Percentiles rank a stretch among this genome's conserved stretches.
Conservation (phyloP, 1,140 invertebrate genomes). For the Zaprionus africanus region DNA sequence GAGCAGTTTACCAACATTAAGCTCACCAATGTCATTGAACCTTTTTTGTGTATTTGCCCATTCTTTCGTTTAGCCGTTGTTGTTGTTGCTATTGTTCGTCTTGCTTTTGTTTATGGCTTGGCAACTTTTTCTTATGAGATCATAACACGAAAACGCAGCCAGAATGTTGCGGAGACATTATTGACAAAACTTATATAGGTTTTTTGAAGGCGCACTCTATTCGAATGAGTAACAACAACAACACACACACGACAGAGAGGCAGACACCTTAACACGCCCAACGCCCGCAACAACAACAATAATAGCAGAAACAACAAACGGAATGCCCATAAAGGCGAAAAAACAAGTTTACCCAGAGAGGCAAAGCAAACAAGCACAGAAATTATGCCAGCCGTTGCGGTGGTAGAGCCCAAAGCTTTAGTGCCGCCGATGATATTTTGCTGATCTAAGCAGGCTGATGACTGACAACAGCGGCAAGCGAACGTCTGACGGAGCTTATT, state of each 20-base stretch:
- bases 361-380: constrained; percentile 48
- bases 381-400: constrained; percentile 37
- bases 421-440: constrained; percentile 39
- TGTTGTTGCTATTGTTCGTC: constrained; percentile 31
- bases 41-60: constrained; percentile 41
- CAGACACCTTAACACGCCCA: constrained; percentile 45
- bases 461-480: constrained; percentile 41
- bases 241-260: constrained; percentile 1
- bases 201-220: constrained; percentile 29
- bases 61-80: constrained; percentile 24
- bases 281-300: constrained; percentile 43
- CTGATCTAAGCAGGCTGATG: constrained; percentile 59
- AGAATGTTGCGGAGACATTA: constrained; percentile 45
- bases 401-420: constrained; percentile 26
- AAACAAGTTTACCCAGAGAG: constrained; percentile 64
- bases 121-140: constrained; percentile 78
- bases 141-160: constrained; percentile 58
- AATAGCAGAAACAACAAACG: constrained; percentile 19
- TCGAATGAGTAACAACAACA: constrained; percentile 32
- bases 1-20: constrained; percentile 28
- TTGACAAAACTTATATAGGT: constrained; percentile 64
- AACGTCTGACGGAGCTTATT: constrained; percentile 57
- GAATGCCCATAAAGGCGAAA: constrained; percentile 48
- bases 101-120: constrained; percentile 33
- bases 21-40: constrained; percentile 66